These are phyloP conservation scores for Cheirogaleus major DNA, from an alignment of 2,797 vertebrate genomes.

Conservation along the genomic window DNA sequence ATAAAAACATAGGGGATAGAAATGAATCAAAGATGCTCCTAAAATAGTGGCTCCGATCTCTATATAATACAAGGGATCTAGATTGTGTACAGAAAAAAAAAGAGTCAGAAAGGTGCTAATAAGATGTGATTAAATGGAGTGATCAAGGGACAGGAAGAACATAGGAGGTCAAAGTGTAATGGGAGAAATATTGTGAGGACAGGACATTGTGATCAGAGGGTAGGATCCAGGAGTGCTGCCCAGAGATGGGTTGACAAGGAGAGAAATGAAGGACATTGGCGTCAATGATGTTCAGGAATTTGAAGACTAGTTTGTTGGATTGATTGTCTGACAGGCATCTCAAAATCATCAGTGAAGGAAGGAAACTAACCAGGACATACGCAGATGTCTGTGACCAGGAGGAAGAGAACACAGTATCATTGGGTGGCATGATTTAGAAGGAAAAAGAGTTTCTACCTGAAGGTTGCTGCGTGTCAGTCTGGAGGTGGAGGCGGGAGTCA, in stretches of 20 bases:
- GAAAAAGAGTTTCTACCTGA: neutral
- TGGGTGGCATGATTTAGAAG: neutral
- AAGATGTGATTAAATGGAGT: neutral
- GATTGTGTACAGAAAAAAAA: neutral
- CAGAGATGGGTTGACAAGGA: neutral
- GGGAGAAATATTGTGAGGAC: neutral
- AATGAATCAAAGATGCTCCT: neutral
- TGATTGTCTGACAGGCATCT: neutral
- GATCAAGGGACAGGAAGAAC: neutral
- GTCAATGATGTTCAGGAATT: neutral
- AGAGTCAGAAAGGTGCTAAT: neutral
- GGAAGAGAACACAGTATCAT: neutral
- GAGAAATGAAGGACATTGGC: neutral
- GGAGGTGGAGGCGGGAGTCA: neutral
- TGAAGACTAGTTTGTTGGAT: neutral
- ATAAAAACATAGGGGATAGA: neutral
- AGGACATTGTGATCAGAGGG: neutral
- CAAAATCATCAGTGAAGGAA: neutral
- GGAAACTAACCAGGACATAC: neutral
- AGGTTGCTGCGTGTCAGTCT: neutral
- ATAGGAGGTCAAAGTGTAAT: neutral
- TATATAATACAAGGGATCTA: neutral
- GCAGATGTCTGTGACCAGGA: neutral
- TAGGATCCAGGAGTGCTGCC: neutral
- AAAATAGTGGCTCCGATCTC: neutral